These are phyloP conservation scores for Ectobius pallidus DNA, from an alignment of 2,888 invertebrate species.

Conservation along the genomic window DNA sequence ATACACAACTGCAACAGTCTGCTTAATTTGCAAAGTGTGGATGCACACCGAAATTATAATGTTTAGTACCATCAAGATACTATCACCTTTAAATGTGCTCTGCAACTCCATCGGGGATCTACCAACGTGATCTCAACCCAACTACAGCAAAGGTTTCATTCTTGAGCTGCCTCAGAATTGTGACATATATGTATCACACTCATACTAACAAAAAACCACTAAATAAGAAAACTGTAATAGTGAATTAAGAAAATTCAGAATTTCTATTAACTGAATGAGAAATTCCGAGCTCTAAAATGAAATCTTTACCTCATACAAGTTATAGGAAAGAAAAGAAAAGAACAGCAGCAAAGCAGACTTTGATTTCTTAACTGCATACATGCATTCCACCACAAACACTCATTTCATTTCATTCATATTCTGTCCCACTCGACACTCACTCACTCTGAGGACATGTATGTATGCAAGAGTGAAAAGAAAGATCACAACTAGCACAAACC, in stretches of 20 bases:
- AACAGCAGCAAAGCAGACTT: slow-evolving; percentile 36
- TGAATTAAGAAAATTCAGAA: background rate
- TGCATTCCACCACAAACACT: slow-evolving; percentile 16
- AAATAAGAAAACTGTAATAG: no score
- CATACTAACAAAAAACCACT: no score
- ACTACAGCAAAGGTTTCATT: slow-evolving; percentile 29
- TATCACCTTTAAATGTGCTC: slow-evolving; percentile 35
- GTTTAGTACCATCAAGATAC: slow-evolving; percentile 20
- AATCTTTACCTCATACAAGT: slow-evolving; percentile 26
- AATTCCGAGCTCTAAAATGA: background rate
- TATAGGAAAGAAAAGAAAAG: slow-evolving; percentile 34
- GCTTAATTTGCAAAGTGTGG: slow-evolving; percentile 28
- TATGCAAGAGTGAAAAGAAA: slow-evolving; percentile 21
- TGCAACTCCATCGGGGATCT: slow-evolving; percentile 33
- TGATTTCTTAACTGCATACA: slow-evolving; percentile 18
- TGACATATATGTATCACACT: no score
- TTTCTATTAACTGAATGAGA: background rate
- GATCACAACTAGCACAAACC: slow-evolving; percentile 28
- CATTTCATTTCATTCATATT: background rate
- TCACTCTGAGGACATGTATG: slow-evolving; percentile 6
- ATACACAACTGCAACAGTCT: slow-evolving; percentile 39
- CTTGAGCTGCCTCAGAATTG: no score
- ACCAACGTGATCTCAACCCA: slow-evolving; percentile 23
- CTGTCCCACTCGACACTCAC: background rate
- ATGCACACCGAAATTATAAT: slow-evolving; percentile 37